Conservation (phyloP, 1,140 invertebrate species). For the Zelostemma sp. region DNA sequence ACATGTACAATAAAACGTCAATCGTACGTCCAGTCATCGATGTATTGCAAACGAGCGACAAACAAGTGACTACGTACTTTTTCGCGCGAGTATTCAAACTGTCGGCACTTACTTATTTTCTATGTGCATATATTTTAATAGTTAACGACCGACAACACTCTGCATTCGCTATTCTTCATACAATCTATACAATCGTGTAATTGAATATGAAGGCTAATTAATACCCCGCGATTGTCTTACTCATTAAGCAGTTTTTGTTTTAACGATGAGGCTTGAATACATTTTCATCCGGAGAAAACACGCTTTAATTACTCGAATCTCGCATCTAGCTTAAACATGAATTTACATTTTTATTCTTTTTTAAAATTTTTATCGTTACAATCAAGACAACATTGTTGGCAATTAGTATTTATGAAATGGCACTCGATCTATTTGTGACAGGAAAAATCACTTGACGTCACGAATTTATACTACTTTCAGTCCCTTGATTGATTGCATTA, state of each 20-base stretch:
- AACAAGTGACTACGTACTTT: constrained; percentile 8
- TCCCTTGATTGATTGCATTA: no score
- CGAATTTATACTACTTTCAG: no score
- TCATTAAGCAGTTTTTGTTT: constrained; percentile 14
- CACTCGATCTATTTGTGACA: no score
- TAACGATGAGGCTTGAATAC: constrained; percentile 21
- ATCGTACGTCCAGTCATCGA: neutral
- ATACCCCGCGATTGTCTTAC: neutral
- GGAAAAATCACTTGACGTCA: no score
- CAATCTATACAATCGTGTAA: neutral
- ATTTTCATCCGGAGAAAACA: no score
- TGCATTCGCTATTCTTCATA: neutral
- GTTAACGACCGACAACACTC: neutral
- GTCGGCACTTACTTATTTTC: constrained; percentile 3
- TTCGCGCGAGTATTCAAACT: constrained; percentile 2
- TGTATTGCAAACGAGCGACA: neutral
- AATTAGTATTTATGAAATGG: no score
- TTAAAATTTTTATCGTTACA: no score
- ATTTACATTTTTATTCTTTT: no score
- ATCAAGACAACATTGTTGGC: no score
- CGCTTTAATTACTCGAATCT: no score
- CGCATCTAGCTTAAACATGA: no score
- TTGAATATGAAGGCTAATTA: neutral
- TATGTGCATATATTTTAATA: constrained; percentile 1
- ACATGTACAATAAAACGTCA: constrained; percentile 1